Evolutionary conservation across 2,888 invertebrate species (phyloP), one percentile per base, ranked within the genome.

Genomic region (Dorcus hopei): DNA sequence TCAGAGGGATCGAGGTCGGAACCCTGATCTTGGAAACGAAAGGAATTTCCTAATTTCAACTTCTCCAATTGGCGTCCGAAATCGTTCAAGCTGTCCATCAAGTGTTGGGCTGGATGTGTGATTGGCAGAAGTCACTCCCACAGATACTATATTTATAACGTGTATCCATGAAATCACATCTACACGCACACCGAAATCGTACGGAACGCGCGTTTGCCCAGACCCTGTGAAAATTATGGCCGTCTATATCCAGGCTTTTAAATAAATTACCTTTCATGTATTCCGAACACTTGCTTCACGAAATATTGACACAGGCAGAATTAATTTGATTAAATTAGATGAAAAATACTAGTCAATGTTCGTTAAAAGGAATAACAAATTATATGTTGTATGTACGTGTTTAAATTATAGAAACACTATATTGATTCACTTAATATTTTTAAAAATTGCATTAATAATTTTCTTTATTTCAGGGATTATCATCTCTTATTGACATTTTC

Each of bases 201-300:
- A 49, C 38, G 48, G 41, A 57, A 50, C 39, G 52, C 42, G 26
- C 55, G 54, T 39, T 59, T 51, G 38, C 40, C 14, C 26, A 40
- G 41, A 45, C 52, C 52, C 33, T 52, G 48, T 52, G 42, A 55
- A 56, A 59, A 59, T 57, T 57, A 56, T 49, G 56, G 19, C 52
- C 39, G 52, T 52, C 33, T 55, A 33, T 50, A 52, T 43, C 23
- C 16, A 23, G 23, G 61, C 57, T 61, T 63, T 63, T 61, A 63
- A 61, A 63, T 61, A 63, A 61, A 61, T 63, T 61, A 61, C 61
- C 53, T 61, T 61, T 55, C 56, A 55, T 45, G 51, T 51, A 59
- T 57, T 49, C 49, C 38, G 52, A 54, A 53, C 55, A 49, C 42
- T 45, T 39, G 58, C 50, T 42, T 50, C 49, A 58, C 51, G 58